phyloP scores from a whole-genome alignment of 2,888 invertebrate genomes.

The Neoscelio sp. region DNA sequence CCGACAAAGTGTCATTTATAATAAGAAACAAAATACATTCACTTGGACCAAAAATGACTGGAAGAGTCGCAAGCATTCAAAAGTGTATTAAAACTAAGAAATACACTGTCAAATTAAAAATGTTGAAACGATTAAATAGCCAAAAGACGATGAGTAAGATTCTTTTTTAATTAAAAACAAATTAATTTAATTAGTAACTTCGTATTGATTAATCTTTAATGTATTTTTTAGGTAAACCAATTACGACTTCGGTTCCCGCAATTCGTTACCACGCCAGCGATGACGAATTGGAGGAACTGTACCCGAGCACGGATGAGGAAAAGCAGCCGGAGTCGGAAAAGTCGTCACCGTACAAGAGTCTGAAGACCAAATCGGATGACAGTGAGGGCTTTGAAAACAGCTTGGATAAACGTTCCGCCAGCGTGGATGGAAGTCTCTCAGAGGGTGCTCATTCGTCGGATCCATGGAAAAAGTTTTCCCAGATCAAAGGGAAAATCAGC shows the following conservation, averaged over 20 bases:
- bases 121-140: no score
- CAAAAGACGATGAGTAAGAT: no score
- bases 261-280: slow-evolving; percentile 91
- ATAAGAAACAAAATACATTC: no score
- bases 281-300: slow-evolving; percentile 89
- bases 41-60: no score
- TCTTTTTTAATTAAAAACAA: neutral
- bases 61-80: no score
- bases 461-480: slow-evolving; percentile 89
- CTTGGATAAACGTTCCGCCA: slow-evolving; percentile 85
- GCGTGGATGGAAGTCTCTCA: slow-evolving; percentile 84
- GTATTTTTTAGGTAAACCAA: slow-evolving; percentile 80
- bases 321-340: slow-evolving; percentile 83
- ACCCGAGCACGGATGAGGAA: slow-evolving; percentile 85
- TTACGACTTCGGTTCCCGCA: slow-evolving; percentile 84
- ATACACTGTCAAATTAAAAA: no score
- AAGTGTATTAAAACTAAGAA: no score
- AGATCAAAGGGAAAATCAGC: slow-evolving; percentile 89
- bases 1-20: no score
- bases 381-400: slow-evolving; percentile 78
- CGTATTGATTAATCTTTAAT: no score
- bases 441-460: slow-evolving; percentile 85
- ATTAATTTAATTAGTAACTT: neutral
- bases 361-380: slow-evolving; percentile 84
- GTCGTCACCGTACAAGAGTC: slow-evolving; percentile 77